Conservation (phyloP, 2,888 invertebrate species). For the Ypsolopha scabrella region DNA sequence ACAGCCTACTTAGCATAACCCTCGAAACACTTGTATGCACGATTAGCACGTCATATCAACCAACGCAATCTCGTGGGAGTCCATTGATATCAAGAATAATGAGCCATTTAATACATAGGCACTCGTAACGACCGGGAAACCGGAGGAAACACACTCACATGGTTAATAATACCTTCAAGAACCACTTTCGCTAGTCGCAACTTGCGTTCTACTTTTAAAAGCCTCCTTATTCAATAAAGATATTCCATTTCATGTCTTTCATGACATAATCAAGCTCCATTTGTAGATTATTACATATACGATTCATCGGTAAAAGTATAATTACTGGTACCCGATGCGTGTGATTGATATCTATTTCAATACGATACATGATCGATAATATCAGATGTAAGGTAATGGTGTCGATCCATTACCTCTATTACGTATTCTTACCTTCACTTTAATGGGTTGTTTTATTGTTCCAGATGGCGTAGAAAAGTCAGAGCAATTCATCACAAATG, state of each 20-base stretch:
- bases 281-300: background rate
- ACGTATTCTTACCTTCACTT: conserved; percentile 6
- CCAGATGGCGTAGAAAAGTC: conserved; percentile 58
- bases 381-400: conserved; percentile 2
- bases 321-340: background rate
- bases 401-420: background rate
- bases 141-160: conserved; percentile 15
- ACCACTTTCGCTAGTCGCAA: conserved; percentile 21
- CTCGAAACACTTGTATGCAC: conserved; percentile 7
- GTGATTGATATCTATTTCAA: conserved; percentile 2
- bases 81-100: conserved; percentile 15
- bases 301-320: background rate
- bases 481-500: conserved; percentile 48
- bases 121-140: background rate
- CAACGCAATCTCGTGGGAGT: conserved; percentile 24
- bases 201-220: conserved; percentile 19
- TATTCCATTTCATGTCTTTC: conserved; percentile 14
- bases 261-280: conserved; percentile 16
- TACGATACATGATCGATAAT: background rate
- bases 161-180: conserved; percentile 14
- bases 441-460: conserved; percentile 28
- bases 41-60: conserved; percentile 14
- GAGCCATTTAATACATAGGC: conserved; percentile 10
- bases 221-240: conserved; percentile 11
- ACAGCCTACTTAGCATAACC: too few relatives aligned